Conservation (phyloP, 2,888 invertebrate genomes). For the Andrena minutula region DNA sequence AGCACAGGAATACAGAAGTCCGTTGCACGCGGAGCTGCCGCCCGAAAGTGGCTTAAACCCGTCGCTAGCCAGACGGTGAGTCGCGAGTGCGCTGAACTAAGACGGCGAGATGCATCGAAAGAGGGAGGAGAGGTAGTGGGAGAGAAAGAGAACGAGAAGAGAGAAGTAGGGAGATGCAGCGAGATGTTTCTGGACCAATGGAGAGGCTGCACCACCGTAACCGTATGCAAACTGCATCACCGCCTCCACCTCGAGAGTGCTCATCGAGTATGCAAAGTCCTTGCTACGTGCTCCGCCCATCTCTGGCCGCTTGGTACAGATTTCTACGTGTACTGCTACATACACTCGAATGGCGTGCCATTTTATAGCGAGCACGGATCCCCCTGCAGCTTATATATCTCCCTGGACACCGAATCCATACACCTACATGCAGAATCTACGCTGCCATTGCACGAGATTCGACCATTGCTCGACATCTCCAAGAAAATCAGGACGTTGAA, state of each 20-base stretch:
- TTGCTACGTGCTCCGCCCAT: constrained; percentile 80
- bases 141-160: constrained; percentile 65
- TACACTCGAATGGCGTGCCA: constrained; percentile 50
- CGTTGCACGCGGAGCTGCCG: too few species aligned
- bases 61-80: constrained; percentile 49
- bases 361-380: constrained; percentile 21
- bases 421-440: constrained; percentile 7
- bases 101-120: constrained; percentile 63
- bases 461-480: background rate
- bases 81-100: constrained; percentile 67
- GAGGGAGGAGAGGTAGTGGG: constrained; percentile 69
- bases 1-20: too few species aligned
- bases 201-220: constrained; percentile 77
- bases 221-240: constrained; percentile 83
- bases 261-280: constrained; percentile 83
- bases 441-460: background rate
- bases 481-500: background rate
- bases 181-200: constrained; percentile 82
- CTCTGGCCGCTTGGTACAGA: constrained; percentile 53
- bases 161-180: constrained; percentile 72
- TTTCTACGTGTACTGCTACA: constrained; percentile 46
- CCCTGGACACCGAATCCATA: constrained; percentile 16
- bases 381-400: constrained; percentile 1
- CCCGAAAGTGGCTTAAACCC: constrained; percentile 42
- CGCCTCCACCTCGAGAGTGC: constrained; percentile 78